These are phyloP conservation scores for Arizona elegans DNA, from an alignment of 2,113 vertebrate genomes.

Conservation along the genomic window DNA sequence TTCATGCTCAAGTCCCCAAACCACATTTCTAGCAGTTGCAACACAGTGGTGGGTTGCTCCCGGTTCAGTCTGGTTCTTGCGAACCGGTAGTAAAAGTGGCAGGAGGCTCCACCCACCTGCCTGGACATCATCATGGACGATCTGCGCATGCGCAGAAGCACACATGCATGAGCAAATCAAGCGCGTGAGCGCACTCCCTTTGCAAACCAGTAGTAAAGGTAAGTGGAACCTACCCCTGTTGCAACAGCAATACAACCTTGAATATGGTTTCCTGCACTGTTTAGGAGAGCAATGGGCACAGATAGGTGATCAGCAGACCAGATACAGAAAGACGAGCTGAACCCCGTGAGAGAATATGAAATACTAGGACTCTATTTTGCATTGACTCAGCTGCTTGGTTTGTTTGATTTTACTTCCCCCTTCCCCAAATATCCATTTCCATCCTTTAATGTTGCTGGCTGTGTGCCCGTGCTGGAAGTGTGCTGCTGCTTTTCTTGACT, in stretches of 20 bases:
- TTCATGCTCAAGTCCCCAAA: neutral
- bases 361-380: neutral
- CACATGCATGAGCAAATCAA: no score
- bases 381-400: neutral
- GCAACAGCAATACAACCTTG: neutral
- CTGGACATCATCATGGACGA: no score
- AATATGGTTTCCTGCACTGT: neutral
- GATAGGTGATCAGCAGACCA: neutral
- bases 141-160: no score
- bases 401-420: neutral
- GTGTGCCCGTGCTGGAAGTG: no score
- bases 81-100: no score
- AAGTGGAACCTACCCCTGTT: neutral
- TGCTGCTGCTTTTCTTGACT: neutral
- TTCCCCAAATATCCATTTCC: neutral
- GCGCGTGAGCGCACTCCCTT: no score
- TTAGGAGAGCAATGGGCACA: neutral
- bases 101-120: no score
- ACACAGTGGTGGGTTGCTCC: neutral
- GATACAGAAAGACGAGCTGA: neutral
- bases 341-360: neutral
- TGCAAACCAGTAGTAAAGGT: no score
- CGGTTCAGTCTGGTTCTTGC: no score
- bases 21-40: neutral
- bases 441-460: neutral